Evolutionary conservation across 1,140 invertebrate species (phyloP).

Genomic region (Drosophila pandora): DNA sequence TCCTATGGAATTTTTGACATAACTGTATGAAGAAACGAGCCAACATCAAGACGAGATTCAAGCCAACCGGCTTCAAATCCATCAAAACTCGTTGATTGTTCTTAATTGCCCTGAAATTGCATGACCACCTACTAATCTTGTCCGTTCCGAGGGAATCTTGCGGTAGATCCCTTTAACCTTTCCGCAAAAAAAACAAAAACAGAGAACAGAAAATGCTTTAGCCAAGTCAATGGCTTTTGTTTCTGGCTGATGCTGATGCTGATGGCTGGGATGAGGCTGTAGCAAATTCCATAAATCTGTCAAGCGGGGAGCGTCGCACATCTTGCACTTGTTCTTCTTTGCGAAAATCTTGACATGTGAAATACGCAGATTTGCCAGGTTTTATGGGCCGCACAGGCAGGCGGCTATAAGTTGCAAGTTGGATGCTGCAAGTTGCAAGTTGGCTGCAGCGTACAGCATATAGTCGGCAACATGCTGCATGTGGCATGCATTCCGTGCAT

Average conservation of each 20-base stretch:
- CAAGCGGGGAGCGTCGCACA: slow-evolving; percentile 65
- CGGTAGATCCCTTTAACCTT: slow-evolving; percentile 53
- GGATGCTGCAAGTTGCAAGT: slow-evolving; percentile 27
- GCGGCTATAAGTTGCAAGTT: slow-evolving; percentile 13
- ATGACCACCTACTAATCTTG: slow-evolving; percentile 53
- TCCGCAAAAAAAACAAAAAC: slow-evolving; percentile 37
- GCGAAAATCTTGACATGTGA: slow-evolving; percentile 78
- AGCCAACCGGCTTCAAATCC: slow-evolving; percentile 38
- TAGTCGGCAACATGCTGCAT: slow-evolving; percentile 32
- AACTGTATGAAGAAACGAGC: slow-evolving; percentile 11
- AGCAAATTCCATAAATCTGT: slow-evolving; percentile 82
- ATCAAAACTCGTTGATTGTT: slow-evolving; percentile 72
- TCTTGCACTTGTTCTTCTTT: slow-evolving; percentile 74
- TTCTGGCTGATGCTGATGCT: slow-evolving; percentile 20
- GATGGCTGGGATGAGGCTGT: slow-evolving; percentile 34
- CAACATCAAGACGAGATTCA: not conserved
- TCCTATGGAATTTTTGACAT: slow-evolving; percentile 9
- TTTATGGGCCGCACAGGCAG: slow-evolving; percentile 71
- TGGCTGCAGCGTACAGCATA: slow-evolving; percentile 10
- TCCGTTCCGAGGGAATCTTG: slow-evolving; percentile 34
- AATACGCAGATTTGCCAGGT: slow-evolving; percentile 80
- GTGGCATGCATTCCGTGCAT: slow-evolving; percentile 71
- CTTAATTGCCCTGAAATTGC: slow-evolving; percentile 70
- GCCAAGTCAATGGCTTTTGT: slow-evolving; percentile 37
- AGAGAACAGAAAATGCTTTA: slow-evolving; percentile 7